phyloP scores from a whole-genome alignment of 2,888 invertebrate genomes.

The Nudaria mundana region DNA sequence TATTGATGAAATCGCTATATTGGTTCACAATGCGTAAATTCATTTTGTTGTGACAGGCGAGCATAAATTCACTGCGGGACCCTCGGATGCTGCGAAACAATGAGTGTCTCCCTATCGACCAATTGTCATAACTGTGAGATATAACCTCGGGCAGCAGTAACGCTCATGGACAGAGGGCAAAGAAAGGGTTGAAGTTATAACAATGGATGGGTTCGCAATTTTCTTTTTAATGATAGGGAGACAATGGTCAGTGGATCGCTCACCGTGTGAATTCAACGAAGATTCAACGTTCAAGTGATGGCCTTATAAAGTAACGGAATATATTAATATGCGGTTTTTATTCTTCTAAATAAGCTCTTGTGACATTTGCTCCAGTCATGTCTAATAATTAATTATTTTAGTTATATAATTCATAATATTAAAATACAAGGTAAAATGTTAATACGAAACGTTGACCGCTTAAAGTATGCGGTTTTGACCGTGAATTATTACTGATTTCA shows the following conservation, averaged over 20 bases:
- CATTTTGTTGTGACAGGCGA: slow-evolving; percentile 79
- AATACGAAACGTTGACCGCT: slow-evolving; percentile 6
- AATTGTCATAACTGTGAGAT: slow-evolving; percentile 69
- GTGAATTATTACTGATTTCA: background rate
- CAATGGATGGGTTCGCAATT: slow-evolving; percentile 60
- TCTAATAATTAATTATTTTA: slow-evolving; percentile 23
- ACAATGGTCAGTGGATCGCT: slow-evolving; percentile 67
- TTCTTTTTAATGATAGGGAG: slow-evolving; percentile 67
- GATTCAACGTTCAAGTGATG: slow-evolving; percentile 38
- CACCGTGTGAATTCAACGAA: slow-evolving; percentile 69
- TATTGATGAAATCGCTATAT: slow-evolving; percentile 76
- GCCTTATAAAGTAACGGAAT: slow-evolving; percentile 41
- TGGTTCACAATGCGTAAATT: slow-evolving; percentile 79
- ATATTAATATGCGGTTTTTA: slow-evolving; percentile 34
- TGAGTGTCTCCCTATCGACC: slow-evolving; percentile 59
- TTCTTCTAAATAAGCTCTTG: slow-evolving; percentile 23
- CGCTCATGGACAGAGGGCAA: slow-evolving; percentile 63
- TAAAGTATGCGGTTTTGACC: background rate
- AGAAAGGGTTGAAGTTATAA: slow-evolving; percentile 63
- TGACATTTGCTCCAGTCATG: slow-evolving; percentile 16
- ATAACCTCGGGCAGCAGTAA: slow-evolving; percentile 59
- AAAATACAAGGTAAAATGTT: slow-evolving; percentile 7
- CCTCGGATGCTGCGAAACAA: slow-evolving; percentile 78
- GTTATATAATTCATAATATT: slow-evolving; percentile 13
- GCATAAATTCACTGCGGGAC: slow-evolving; percentile 75